Conservation (phyloP, 2,113 vertebrate genomes). For the Bagarius yarrelli region DNA sequence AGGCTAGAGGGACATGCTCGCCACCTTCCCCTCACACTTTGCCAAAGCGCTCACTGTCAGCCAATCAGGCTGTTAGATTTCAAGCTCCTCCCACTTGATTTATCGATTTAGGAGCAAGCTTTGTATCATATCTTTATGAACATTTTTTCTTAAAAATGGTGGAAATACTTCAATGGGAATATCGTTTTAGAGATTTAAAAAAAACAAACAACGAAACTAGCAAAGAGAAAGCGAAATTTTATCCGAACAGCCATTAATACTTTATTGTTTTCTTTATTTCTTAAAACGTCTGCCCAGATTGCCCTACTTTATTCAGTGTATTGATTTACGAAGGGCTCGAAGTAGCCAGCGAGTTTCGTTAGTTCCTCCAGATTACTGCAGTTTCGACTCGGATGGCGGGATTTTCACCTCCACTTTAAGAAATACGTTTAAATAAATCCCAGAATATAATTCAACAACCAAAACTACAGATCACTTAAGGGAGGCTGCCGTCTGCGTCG, state of each 20-base stretch:
- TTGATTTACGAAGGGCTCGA: constrained; percentile 42
- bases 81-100: constrained; percentile 53
- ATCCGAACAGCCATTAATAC: constrained; percentile 55
- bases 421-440: no score
- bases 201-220: constrained; percentile 40
- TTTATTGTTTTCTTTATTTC: constrained; percentile 34
- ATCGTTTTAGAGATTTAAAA: constrained; percentile 29
- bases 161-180: constrained; percentile 37
- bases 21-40: constrained; percentile 73
- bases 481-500: constrained; percentile 18
- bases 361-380: constrained; percentile 27
- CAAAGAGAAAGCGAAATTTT: constrained; percentile 39
- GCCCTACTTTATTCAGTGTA: constrained; percentile 55
- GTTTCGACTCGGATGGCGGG: neutral
- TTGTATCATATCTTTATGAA: constrained; percentile 47
- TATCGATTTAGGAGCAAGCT: constrained; percentile 47
- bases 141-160: constrained; percentile 45
- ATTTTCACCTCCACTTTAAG: neutral
- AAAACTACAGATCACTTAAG: constrained; percentile 47
- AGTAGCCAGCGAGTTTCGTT: constrained; percentile 37
- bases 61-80: constrained; percentile 40
- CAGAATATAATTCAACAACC: neutral
- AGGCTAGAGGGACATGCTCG: constrained; percentile 78
- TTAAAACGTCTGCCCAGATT: neutral
- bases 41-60: constrained; percentile 82